These are phyloP conservation scores for Lamprologus callipterus DNA, from an alignment of 2,113 vertebrate species.

Conservation along the genomic window DNA sequence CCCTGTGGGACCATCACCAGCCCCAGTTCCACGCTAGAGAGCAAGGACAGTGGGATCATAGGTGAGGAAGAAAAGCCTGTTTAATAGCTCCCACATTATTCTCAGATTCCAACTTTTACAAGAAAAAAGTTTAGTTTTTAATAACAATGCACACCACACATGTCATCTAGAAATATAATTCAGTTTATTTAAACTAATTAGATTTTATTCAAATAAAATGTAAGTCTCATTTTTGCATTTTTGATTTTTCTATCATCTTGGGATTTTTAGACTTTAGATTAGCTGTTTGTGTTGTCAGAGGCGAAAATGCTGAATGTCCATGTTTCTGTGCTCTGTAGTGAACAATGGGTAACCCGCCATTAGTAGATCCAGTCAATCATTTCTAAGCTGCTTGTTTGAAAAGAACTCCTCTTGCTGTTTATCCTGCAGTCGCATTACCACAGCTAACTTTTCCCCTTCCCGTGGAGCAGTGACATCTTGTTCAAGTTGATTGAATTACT, in stretches of 20 bases:
- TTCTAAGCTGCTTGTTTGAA: neutral
- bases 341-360: neutral
- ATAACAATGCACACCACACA: neutral
- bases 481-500: neutral
- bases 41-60: constrained; percentile 99
- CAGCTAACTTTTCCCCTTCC: neutral
- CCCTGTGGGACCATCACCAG: constrained; percentile 93
- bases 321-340: neutral
- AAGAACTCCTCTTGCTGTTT: neutral
- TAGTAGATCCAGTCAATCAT: neutral
- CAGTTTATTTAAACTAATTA: neutral
- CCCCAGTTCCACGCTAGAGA: constrained; percentile 97
- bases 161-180: neutral
- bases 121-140: neutral
- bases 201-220: neutral
- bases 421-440: neutral
- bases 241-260: neutral
- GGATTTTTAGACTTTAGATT: neutral
- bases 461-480: neutral
- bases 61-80: constrained; percentile 70
- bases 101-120: neutral
- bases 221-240: neutral
- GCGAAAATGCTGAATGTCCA: neutral
- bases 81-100: neutral
- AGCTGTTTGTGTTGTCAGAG: neutral